phyloP scores from a whole-genome alignment of 2,888 invertebrate species.

The Drosophila kuntzei region DNA sequence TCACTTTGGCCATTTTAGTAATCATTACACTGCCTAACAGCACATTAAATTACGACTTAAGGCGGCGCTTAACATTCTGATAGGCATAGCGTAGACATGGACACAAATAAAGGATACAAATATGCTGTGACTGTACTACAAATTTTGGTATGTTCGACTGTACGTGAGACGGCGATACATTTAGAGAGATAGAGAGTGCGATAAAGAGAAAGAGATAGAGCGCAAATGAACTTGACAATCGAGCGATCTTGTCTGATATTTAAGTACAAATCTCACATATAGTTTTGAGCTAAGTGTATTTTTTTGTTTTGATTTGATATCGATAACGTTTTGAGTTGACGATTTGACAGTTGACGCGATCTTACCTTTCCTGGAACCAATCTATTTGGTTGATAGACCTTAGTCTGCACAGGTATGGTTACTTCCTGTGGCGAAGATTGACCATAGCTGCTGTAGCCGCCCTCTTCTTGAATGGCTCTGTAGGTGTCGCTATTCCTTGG shows the following conservation, averaged over 20 bases:
- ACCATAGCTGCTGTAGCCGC: slow-evolving; percentile 87
- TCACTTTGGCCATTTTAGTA: slow-evolving; percentile 56
- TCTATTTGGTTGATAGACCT: slow-evolving; percentile 89
- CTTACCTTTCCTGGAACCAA: slow-evolving; percentile 87
- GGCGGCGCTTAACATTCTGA: slow-evolving; percentile 61
- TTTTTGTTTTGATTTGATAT: slow-evolving; percentile 26
- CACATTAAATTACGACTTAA: slow-evolving; percentile 39
- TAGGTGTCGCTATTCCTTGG: slow-evolving; percentile 95
- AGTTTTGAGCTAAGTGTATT: slow-evolving; percentile 37
- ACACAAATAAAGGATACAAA: slow-evolving; percentile 52
- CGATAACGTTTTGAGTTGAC: slow-evolving; percentile 50
- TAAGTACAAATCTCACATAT: slow-evolving; percentile 54
- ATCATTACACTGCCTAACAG: slow-evolving; percentile 51
- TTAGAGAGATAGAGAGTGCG: slow-evolving; percentile 37
- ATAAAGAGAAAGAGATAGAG: slow-evolving; percentile 59
- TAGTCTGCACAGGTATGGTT: slow-evolving; percentile 90
- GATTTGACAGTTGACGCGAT: slow-evolving; percentile 74
- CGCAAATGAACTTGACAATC: slow-evolving; percentile 59
- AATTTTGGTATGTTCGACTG: slow-evolving; percentile 53
- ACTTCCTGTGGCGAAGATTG: slow-evolving; percentile 90
- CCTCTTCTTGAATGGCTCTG: slow-evolving; percentile 93
- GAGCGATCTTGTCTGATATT: slow-evolving; percentile 52
- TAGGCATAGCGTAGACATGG: slow-evolving; percentile 48
- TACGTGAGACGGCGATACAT: slow-evolving; percentile 57
- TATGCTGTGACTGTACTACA: slow-evolving; percentile 52